Conservation (phyloP, 2,797 vertebrate species). For the Malurus splendens region DNA sequence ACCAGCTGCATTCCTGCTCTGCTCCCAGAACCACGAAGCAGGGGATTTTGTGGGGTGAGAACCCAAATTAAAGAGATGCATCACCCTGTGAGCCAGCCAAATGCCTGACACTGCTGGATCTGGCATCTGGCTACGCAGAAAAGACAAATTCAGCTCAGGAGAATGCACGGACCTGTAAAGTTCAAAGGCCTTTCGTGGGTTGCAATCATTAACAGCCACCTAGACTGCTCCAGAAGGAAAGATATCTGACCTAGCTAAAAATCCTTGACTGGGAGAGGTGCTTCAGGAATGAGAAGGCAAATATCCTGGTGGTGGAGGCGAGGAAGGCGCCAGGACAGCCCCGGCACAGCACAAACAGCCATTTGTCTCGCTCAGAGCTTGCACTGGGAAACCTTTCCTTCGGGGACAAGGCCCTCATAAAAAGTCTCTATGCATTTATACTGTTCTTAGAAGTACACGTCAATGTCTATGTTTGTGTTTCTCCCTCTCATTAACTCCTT, state of each 20-base stretch:
- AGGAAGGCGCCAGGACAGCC: neutral
- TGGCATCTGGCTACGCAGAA: neutral
- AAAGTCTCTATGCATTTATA: neutral
- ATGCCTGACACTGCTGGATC: neutral
- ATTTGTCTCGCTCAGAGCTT: neutral
- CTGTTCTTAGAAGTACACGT: neutral
- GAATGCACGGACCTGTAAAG: neutral
- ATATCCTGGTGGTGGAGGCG: neutral
- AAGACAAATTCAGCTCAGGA: neutral
- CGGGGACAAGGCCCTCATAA: neutral
- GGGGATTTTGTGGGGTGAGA: neutral
- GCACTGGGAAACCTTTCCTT: neutral
- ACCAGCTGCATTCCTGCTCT: slow-evolving; percentile 20
- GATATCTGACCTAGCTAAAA: neutral
- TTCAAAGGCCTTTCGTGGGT: neutral
- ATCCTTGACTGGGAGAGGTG: neutral
- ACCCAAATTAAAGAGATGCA: neutral
- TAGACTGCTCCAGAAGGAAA: neutral
- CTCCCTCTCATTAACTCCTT: neutral
- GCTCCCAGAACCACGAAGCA: neutral
- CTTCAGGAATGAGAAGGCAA: neutral
- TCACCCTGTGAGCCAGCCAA: neutral
- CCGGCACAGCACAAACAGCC: neutral
- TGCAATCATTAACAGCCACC: neutral
- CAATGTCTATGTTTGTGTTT: neutral